These are phyloP conservation scores for Apostichopus leukothele DNA, from an alignment of 53 echinoderm and acorn worm genomes.

Conservation along the genomic window DNA sequence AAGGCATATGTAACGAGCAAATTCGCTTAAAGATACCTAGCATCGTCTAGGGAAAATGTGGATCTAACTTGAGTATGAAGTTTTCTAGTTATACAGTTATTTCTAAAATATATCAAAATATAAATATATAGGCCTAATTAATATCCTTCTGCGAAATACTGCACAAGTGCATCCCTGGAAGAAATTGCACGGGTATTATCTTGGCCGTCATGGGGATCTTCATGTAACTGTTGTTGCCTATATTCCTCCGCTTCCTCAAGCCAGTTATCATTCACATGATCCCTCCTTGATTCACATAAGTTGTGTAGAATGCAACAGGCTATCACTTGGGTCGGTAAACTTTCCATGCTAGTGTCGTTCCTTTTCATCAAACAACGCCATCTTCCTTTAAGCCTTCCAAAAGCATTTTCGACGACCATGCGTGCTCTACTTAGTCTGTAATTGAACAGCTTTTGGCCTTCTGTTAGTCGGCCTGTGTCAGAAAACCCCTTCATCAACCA, in stretches of 20 bases:
- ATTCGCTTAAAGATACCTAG: no score
- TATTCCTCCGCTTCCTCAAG: background rate
- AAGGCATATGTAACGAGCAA: no score
- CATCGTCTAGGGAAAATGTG: no score
- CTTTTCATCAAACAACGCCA: slow-evolving; percentile 59
- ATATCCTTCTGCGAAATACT: slow-evolving; percentile 32
- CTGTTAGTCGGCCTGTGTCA: no score
- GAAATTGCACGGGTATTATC: background rate
- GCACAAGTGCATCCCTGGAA: background rate
- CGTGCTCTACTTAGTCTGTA: no score
- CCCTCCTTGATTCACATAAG: slow-evolving; percentile 52
- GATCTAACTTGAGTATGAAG: no score
- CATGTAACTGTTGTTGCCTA: background rate
- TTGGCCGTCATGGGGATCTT: background rate
- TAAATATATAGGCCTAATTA: background rate
- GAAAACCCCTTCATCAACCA: no score
- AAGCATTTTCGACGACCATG: slow-evolving; percentile 42
- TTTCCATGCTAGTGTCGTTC: slow-evolving; percentile 50
- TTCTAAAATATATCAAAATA: no score
- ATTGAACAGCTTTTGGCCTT: slow-evolving; percentile 49
- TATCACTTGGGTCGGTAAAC: slow-evolving; percentile 46
- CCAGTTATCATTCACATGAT: background rate
- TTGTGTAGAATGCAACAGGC: slow-evolving; percentile 74
- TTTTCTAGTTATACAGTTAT: no score
- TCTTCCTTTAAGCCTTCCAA: slow-evolving; percentile 63